Evolutionary conservation across 2,888 invertebrate species (phyloP), one percentile per base, ranked within the genome.

Genomic region (Synanthedon vespiformis): DNA sequence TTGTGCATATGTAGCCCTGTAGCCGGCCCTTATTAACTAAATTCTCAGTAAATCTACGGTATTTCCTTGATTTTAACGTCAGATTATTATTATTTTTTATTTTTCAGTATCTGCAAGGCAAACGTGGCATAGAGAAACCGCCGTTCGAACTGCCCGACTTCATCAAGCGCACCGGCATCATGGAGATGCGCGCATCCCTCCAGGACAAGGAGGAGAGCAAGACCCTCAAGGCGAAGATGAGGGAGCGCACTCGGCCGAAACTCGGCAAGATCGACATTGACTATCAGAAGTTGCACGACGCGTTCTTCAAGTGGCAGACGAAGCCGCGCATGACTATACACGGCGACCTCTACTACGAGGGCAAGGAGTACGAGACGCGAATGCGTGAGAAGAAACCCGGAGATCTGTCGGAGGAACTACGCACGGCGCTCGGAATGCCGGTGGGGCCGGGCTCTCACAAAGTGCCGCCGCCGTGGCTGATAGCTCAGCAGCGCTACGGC

Each of bases 231-330:
- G 95, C 98, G 0, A 99, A 98, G 87, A 98, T 98, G 98, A 89
- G 99, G 18, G 99, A 99, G 75, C 91, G 97, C 56, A 93, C 98
- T 0, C 90, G 99, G 18, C 99, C 99, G 0, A 99, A 99, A 80
- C 92, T 99, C 69, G 99, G 99, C 40, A 99, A 99, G 89, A 99
- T 99, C 65, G 99, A 99, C 76, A 99, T 99, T 61, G 99, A 99
- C 84, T 99, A 99, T 76, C 99, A 99, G 80, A 99, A 99, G 72
- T 84, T 99, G 22, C 99, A 99, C 67, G 99, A 99, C 72, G 99
- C 99, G 0, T 99, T 99, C 87, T 99, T 99, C 89, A 95, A 95
- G 90, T 99, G 98, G 97, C 99, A 99, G 77, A 98, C 98, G 0
- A 99, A 99, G 77, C 99, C 99, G 0, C 93, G 95, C 59, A 97